These are phyloP conservation scores for Apodemia duryi DNA, from an alignment of 2,888 invertebrate genomes.

Conservation along the genomic window DNA sequence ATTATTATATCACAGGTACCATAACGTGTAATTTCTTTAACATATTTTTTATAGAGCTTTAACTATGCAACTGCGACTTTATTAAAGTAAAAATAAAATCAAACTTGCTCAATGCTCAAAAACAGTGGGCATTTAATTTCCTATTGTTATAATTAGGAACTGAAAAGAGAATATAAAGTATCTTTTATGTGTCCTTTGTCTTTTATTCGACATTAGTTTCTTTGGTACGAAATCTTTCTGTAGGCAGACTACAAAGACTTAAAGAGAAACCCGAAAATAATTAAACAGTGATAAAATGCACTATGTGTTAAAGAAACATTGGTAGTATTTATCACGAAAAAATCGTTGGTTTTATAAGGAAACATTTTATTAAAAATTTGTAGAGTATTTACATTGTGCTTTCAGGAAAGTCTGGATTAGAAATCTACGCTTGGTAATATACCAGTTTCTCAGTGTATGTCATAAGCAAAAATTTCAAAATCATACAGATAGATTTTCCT, in stretches of 20 bases:
- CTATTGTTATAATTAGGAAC: slow-evolving; percentile 20
- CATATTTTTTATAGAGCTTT: background rate
- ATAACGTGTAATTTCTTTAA: too few relatives aligned
- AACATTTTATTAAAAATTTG: background rate
- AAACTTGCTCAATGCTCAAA: slow-evolving; percentile 6
- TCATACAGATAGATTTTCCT: too few relatives aligned
- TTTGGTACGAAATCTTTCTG: slow-evolving; percentile 18
- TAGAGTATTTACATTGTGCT: background rate
- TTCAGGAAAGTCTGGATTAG: too few relatives aligned
- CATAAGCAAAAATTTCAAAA: too few relatives aligned
- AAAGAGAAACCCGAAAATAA: slow-evolving; percentile 19
- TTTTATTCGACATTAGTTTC: slow-evolving; percentile 17
- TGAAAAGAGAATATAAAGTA: slow-evolving; percentile 18
- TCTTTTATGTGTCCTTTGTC: slow-evolving; percentile 18
- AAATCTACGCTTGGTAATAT: too few relatives aligned
- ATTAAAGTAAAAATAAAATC: slow-evolving; percentile 1
- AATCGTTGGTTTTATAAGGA: background rate
- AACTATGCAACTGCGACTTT: background rate
- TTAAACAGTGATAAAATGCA: slow-evolving; percentile 8
- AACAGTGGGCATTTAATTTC: slow-evolving; percentile 11
- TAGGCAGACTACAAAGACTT: slow-evolving; percentile 16
- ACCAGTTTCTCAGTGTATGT: too few relatives aligned
- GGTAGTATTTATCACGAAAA: background rate
- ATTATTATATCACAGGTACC: too few relatives aligned
- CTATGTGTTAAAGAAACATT: slow-evolving; percentile 5